Conservation (phyloP, 1,140 invertebrate genomes). For the Teleogryllus occipitalis region DNA sequence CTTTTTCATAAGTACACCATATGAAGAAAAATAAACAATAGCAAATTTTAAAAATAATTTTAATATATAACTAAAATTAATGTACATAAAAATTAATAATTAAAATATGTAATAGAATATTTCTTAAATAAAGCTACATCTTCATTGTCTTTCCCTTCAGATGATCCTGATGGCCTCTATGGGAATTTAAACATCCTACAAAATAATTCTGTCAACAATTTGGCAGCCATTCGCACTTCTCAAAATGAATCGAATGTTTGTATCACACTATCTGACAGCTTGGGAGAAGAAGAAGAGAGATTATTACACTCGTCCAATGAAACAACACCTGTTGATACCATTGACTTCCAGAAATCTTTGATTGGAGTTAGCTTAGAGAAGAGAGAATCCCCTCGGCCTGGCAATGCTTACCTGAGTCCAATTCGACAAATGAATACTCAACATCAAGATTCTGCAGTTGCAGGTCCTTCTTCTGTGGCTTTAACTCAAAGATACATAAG, state of each 20-base stretch:
- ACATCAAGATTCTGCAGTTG: no score
- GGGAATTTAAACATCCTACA: slow-evolving; percentile 23
- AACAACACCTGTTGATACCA: no score
- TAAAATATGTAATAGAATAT: neutral
- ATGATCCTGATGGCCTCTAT: slow-evolving; percentile 21
- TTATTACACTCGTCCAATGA: no score
- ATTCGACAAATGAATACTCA: neutral
- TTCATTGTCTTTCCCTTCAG: slow-evolving; percentile 21
- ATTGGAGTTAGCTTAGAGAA: neutral
- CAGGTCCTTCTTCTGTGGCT: neutral
- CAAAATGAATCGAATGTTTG: neutral
- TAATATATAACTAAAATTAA: neutral
- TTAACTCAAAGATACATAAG: neutral
- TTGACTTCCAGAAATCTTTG: neutral
- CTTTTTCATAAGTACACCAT: neutral
- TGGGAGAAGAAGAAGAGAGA: neutral
- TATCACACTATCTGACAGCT: neutral
- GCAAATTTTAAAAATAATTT: neutral
- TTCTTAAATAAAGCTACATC: neutral
- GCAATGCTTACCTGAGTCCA: slow-evolving; percentile 11
- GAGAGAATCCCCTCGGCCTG: neutral
- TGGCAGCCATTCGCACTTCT: slow-evolving; percentile 24
- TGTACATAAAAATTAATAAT: neutral
- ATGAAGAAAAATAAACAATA: no score
- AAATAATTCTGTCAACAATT: slow-evolving; percentile 35